Evolutionary conservation across 2,113 vertebrate genomes (phyloP).

Genomic region (Pedionomus torquatus): DNA sequence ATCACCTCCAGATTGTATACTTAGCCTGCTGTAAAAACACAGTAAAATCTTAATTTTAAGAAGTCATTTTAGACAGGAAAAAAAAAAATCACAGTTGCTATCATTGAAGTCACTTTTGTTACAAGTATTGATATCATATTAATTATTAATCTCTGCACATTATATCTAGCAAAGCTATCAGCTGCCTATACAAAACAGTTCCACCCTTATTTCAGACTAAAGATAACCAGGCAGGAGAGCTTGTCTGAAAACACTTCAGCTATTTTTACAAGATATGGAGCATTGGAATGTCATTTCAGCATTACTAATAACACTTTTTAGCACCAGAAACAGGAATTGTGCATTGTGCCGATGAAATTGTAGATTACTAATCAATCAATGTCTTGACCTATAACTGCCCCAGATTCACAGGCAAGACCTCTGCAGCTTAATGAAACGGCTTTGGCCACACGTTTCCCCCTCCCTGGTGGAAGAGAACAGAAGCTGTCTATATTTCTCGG

Average conservation of each 20-base stretch:
- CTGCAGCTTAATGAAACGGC: background rate
- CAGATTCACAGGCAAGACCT: background rate
- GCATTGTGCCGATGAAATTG: background rate
- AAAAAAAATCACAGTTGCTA: background rate
- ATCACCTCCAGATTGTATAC: background rate
- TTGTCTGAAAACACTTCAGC: background rate
- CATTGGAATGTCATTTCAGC: background rate
- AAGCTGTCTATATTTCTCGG: background rate
- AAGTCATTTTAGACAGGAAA: background rate
- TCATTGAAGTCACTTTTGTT: background rate
- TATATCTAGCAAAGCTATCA: background rate
- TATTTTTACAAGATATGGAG: background rate
- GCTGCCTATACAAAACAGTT: background rate
- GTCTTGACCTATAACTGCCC: background rate
- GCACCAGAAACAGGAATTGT: background rate
- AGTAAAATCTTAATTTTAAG: background rate
- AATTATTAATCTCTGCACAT: background rate
- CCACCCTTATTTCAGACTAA: background rate
- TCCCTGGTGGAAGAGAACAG: background rate
- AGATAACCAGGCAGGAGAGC: background rate
- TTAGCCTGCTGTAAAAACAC: background rate
- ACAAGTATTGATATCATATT: background rate
- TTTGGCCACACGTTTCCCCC: background rate
- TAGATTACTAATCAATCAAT: background rate
- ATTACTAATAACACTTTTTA: background rate